A percentile compares a stretch with the other conserved stretches of the same genome.
These are phyloP conservation scores for Leptinotarsa rubiginosa DNA, from an alignment of 2,888 invertebrate species.

Conservation along the genomic window DNA sequence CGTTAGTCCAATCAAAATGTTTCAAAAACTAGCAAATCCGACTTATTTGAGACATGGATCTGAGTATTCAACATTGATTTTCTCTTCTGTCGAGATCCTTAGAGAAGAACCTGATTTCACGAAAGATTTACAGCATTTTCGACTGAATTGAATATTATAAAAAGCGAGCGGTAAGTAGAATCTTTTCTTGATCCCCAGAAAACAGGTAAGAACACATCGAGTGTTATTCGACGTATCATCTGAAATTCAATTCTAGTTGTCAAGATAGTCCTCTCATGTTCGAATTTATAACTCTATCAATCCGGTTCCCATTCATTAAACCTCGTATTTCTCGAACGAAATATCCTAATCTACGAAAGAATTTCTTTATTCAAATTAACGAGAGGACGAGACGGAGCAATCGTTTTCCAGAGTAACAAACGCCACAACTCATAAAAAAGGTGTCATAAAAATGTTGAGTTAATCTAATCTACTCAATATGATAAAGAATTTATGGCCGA, in stretches of 20 bases:
- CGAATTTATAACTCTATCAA: slow-evolving; percentile 16
- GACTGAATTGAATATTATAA: background rate
- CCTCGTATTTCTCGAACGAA: background rate
- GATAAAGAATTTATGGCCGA: slow-evolving; percentile 20
- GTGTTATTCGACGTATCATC: background rate
- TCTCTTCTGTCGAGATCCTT: too few relatives aligned
- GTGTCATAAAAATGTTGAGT: slow-evolving; percentile 18
- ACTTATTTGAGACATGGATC: too few relatives aligned
- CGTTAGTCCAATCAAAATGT: too few relatives aligned
- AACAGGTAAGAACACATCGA: background rate
- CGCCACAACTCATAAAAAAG: slow-evolving; percentile 18
- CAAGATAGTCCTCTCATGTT: background rate
- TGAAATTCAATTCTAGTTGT: background rate
- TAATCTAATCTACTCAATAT: slow-evolving; percentile 25
- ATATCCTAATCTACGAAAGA: background rate
- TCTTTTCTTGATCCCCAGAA: background rate
- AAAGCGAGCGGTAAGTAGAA: background rate
- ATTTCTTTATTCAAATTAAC: slow-evolving; percentile 12
- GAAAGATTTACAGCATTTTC: background rate
- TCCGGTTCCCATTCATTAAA: slow-evolving; percentile 4
- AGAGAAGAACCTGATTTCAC: too few relatives aligned
- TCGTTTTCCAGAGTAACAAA: background rate
- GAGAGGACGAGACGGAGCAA: background rate
- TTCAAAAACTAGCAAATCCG: too few relatives aligned
- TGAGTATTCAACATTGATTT: too few relatives aligned